A percentile compares a stretch with the other conserved stretches of the same genome.
phyloP scores from a whole-genome alignment of 2,888 invertebrate species.

The Melanophora roralis region DNA sequence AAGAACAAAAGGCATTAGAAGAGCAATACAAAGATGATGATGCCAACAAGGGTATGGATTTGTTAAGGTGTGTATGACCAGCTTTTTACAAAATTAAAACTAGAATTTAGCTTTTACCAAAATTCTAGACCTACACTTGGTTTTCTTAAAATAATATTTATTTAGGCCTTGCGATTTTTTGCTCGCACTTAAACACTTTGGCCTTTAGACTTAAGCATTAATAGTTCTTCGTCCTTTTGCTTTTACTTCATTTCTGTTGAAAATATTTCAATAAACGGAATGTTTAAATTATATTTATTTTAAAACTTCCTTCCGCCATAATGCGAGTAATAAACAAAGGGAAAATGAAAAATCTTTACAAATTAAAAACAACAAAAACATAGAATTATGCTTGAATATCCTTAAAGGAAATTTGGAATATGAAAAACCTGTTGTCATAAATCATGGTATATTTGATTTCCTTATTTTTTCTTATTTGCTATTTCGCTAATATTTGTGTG shows the following conservation, averaged over 20 bases:
- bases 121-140: not conserved
- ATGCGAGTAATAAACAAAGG: not conserved
- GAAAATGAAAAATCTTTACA: not conserved
- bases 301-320: constrained; percentile 40
- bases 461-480: not conserved
- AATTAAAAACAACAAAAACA: too few species aligned
- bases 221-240: not conserved
- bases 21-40: constrained; percentile 73
- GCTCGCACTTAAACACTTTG: not conserved
- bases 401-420: constrained; percentile 29
- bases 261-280: constrained; percentile 1
- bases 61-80: constrained; percentile 70
- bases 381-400: not conserved
- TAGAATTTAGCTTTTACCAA: not conserved
- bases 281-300: constrained; percentile 25
- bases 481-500: too few species aligned
- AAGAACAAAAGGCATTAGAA: constrained; percentile 70
- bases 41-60: constrained; percentile 73
- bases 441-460: constrained; percentile 46
- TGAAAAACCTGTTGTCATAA: constrained; percentile 46
- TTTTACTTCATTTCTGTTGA: not conserved
- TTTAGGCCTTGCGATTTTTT: not conserved
- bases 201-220: not conserved
- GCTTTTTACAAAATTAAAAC: not conserved
- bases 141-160: not conserved